Base-by-base conservation (phyloP, 2,113 vertebrate species). In the Limanda limanda region DNA sequence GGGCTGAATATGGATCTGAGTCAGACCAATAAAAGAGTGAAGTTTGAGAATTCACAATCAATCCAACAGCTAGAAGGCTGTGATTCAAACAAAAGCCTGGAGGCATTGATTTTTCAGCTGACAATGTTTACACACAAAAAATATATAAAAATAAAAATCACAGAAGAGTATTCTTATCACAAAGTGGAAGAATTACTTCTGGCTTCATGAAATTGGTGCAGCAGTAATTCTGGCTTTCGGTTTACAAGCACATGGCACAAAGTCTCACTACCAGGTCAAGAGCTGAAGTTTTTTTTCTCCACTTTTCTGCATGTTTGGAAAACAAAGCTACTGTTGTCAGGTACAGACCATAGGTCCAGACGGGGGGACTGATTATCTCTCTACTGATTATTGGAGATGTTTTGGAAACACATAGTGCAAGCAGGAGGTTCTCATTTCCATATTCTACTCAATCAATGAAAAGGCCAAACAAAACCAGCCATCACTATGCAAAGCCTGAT, bases 401-500 rank as follows among this genome's bases (percentile, higher is more conserved):
- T 82, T 74, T 71, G 58, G 66, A 85, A 79, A 47, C 13, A 68
- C 59, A 31, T 11, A 67, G 27, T 10, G 52, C 7, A 0, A 37
- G 6, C 40, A 56, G 8, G 9, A 52, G 11, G 3, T 1, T 24
- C 27, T 62, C 54, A 5, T 15, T 27, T 70, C 18, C 9, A 14
- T 58, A 12, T 8, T 24, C 21, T 67, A 20, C 15, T 54, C 2
- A 68, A 31, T 64, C 59, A 51, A 35, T 60, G 27, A 24, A 64
- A 72, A 67, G 24, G 18, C n/a, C 68, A 85, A 85, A 79, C 88
- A 88, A 89, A 91, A 79, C 0, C 71, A 58, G 52, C 37, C 48
- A 81, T 83, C 57, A 72, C 68, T 71, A 90, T 89, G 87, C 88
- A 90, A 91, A 89, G 45, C 3, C 25, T 24, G n/a, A 64, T 56